Evolutionary conservation across 2,113 vertebrate species (phyloP), one percentile per base, ranked within the genome.

Genomic region (Oryzias woworae): DNA sequence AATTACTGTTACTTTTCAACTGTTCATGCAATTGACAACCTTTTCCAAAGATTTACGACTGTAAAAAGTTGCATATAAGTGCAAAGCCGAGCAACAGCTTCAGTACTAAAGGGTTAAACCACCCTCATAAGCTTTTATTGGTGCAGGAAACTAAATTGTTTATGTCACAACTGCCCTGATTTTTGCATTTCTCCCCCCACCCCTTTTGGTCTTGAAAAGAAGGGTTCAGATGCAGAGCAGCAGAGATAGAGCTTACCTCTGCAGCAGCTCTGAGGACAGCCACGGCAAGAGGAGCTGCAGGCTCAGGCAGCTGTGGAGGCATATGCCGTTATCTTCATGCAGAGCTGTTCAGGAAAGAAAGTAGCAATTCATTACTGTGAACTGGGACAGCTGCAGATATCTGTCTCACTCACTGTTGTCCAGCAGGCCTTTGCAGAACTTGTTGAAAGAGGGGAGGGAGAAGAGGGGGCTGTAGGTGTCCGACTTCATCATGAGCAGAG

Each of bases 381-480:
- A 7, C 47, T 22, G 47, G n/a, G 4, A 10, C 1, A 18, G 14
- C 23, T 10, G 26, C 1, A 36, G 36, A 36, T 2, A 12, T 2
- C 36, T 12, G 36, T 10, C 36, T 36, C 36, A 2, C 93, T 95
- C 89, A 98, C 97, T 95, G 53, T 98, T 99, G 47, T 93, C 91
- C 69, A 98, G 65, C 58, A 99, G 93, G 53, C 97, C 97, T 90
- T 95, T 96, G 88, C 95, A 98, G 88, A 98, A 98, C 77, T 94
- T 96, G 88, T 92, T 94, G 80, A 98, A 99, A 70, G 96, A 97
- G 50, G 96, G 93, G 23, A 98, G 90, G 22, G 95, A 94, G 78
- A 99, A 98, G 50, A 99, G 94, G 0, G 97, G 97, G 62, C 93
- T 85, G 1, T 97, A 98, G n/a, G 95, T 97, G 84, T 98, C 97